Base-by-base conservation (phyloP, 2,113 vertebrate species). In the Pelecanoides urinatrix region DNA sequence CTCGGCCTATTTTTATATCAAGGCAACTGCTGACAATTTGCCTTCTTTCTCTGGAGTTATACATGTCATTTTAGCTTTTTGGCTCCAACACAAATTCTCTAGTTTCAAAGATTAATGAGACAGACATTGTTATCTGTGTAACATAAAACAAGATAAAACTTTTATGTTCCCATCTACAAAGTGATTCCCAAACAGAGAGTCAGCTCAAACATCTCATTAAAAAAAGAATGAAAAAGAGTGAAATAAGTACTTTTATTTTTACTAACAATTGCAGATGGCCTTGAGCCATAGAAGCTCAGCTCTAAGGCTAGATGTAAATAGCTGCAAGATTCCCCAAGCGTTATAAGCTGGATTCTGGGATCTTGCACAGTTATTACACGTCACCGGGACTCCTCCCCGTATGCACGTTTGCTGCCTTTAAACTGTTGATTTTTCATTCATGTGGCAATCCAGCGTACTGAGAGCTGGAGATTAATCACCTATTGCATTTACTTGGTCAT, bases 71-170 rank as follows among this genome's bases (percentile, higher is more conserved):
- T 82, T 65, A 90, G 62, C 74, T 94, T 91, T 84, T 55, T 62
- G 80, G 62, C 63, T 90, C 32, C 67, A 49, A 30, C n/a, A 76
- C 78, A 88, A 88, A 88, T 94, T 40, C 86, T 71, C 42, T 36
- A 3, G 32, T 88, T 93, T 91, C 70, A 40, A 83, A 86, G 70
- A 32, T 73, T 86, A 85, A 91, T 50, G 81, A 92, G 83, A 78
- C 13, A 23, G 42, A 68, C 16, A 30, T 61, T 78, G 65, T 81
- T 85, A 91, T 30, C 66, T 79, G 63, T 30, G 9, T n/a, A 80
- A 75, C 26, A 67, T 36, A 76, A 81, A 81, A 78, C 20, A 68
- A 61, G 62, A 70, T 9, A 78, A n/a, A 78, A 88, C 40, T 58
- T 92, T 78, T 45, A 53, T 62, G 14, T 70, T 82, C 58, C 80